phyloP scores from a whole-genome alignment of 2,113 vertebrate species.

The Epinephelus lanceolatus region DNA sequence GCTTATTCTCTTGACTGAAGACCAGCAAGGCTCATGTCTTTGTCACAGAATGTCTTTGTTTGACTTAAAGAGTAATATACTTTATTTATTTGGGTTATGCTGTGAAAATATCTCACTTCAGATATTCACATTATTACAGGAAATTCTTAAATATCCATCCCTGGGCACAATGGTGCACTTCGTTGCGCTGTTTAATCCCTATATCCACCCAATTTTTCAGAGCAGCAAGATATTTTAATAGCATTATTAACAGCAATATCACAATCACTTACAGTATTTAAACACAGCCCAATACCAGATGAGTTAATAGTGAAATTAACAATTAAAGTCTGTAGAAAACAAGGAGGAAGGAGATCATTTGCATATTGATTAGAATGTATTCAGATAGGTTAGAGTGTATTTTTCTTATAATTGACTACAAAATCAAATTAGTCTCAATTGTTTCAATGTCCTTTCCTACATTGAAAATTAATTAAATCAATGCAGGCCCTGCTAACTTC shows the following conservation, averaged over 20 bases:
- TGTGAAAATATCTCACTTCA: too few relatives aligned
- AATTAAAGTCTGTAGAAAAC: slow-evolving; percentile 49
- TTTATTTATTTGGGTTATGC: too few relatives aligned
- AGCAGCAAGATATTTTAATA: not conserved
- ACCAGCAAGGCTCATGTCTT: not conserved
- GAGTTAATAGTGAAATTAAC: slow-evolving; percentile 42
- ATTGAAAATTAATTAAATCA: slow-evolving; percentile 75
- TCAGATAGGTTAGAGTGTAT: slow-evolving; percentile 46
- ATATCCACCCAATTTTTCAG: not conserved
- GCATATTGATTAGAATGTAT: slow-evolving; percentile 70
- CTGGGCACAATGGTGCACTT: not conserved
- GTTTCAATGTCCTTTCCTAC: slow-evolving; percentile 69
- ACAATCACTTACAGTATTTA: slow-evolving; percentile 18
- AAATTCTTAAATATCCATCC: not conserved
- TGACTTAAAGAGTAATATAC: too few relatives aligned
- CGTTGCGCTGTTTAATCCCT: not conserved
- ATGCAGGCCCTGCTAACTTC: slow-evolving; percentile 57
- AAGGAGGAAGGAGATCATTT: slow-evolving; percentile 50
- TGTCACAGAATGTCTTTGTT: not conserved
- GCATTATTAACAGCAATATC: slow-evolving; percentile 18
- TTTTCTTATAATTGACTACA: slow-evolving; percentile 67
- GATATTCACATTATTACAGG: too few relatives aligned
- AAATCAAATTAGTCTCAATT: slow-evolving; percentile 74
- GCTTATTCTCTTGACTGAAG: not conserved
- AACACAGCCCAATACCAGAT: slow-evolving; percentile 22